Conservation (phyloP, 2,888 invertebrate species). For the Caenorhabditis japonica region DNA sequence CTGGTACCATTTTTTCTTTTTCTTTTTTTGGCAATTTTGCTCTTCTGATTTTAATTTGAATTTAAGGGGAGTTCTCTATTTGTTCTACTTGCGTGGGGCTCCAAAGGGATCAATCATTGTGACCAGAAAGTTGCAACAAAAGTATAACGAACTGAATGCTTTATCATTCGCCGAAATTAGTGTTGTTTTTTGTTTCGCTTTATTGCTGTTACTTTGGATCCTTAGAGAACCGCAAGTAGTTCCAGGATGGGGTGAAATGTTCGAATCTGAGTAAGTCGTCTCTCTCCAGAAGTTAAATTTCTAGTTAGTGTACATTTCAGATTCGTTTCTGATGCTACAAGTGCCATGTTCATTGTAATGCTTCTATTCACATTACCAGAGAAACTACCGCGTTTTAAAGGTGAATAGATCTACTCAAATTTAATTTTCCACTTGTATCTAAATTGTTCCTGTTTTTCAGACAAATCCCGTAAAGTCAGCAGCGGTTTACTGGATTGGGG, state of each 20-base stretch:
- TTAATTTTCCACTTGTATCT: constrained; percentile 74
- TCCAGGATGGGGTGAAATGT: constrained; percentile 85
- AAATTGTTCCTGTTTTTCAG: not conserved
- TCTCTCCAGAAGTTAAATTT: too few species aligned
- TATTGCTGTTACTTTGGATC: constrained; percentile 89
- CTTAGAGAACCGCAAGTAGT: constrained; percentile 90
- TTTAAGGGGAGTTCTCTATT: constrained; percentile 52
- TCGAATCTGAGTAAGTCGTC: constrained; percentile 67
- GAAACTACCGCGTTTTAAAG: constrained; percentile 78
- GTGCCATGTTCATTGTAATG: constrained; percentile 86
- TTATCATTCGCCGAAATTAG: constrained; percentile 64
- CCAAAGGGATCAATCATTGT: constrained; percentile 66
- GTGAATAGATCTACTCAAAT: not conserved
- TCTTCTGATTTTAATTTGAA: constrained; percentile 4
- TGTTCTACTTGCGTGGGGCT: constrained; percentile 60
- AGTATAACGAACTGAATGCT: constrained; percentile 63
- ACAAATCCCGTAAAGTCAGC: constrained; percentile 24
- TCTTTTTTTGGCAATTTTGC: not conserved
- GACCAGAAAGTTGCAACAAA: constrained; percentile 65
- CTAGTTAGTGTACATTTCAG: constrained; percentile 29
- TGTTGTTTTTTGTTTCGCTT: constrained; percentile 74
- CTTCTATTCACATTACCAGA: constrained; percentile 89
- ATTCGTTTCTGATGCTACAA: constrained; percentile 78
- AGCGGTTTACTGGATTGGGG: constrained; percentile 68
- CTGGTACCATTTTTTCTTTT: constrained; percentile 52